A percentile compares a stretch with the other conserved stretches of the same genome.
Evolutionary conservation across 2,888 invertebrate genomes (phyloP).

Genomic region (Branchellion lobata): DNA sequence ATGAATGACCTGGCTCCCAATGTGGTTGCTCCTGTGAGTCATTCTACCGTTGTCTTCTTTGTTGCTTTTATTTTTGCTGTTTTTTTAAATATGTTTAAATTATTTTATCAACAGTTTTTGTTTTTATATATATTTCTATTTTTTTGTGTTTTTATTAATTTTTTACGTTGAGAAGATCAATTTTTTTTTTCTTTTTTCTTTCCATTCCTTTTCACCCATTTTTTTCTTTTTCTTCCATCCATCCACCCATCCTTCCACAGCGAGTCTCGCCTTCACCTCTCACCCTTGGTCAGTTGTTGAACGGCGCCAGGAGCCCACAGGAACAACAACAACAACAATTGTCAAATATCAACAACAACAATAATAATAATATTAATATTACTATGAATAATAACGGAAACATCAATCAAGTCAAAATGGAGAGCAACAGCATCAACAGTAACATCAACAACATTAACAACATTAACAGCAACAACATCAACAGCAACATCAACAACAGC

Average conservation of each 20-base stretch:
- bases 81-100: too few species aligned
- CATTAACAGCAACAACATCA: background rate
- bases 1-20: slow-evolving; percentile 14
- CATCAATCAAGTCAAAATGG: slow-evolving; percentile 15
- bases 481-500: slow-evolving; percentile 16
- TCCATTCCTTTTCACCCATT: too few species aligned
- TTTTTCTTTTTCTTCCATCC: too few species aligned
- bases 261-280: slow-evolving; percentile 10
- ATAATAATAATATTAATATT: too few species aligned
- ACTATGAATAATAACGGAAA: too few species aligned
- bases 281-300: slow-evolving; percentile 28
- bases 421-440: background rate
- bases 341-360: background rate
- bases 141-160: too few species aligned
- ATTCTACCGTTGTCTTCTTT: too few species aligned
- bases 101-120: too few species aligned
- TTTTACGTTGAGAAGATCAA: too few species aligned
- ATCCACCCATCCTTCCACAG: background rate
- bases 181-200: too few species aligned
- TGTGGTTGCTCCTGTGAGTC: background rate
- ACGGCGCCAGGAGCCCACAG: background rate
- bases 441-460: background rate
- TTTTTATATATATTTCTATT: too few species aligned
- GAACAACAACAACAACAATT: background rate
- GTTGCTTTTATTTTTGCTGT: too few species aligned